Evolutionary conservation across 2,113 vertebrate genomes (phyloP).

Genomic region (Lycocorax pyrrhopterus): DNA sequence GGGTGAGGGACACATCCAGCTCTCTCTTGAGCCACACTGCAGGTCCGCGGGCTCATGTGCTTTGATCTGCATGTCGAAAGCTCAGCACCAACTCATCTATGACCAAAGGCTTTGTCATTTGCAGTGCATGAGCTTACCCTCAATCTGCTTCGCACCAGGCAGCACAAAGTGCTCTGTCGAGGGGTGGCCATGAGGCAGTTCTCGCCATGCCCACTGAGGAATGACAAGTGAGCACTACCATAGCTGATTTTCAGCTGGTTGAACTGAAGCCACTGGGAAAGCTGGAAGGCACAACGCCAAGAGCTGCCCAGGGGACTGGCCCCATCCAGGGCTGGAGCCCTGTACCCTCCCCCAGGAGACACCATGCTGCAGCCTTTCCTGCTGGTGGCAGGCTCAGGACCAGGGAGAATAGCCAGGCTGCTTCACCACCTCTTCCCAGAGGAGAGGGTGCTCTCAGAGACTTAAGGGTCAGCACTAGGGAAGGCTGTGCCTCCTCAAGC

Average conservation of each 20-base stretch:
- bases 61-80: neutral
- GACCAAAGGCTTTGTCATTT: neutral
- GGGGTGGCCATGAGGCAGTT: neutral
- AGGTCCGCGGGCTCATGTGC: neutral
- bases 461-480: neutral
- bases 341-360: neutral
- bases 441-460: neutral
- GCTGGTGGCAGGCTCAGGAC: neutral
- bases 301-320: neutral
- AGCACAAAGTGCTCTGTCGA: neutral
- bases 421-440: neutral
- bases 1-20: neutral
- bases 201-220: neutral
- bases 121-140: neutral
- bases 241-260: neutral
- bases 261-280: neutral
- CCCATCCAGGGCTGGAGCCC: neutral
- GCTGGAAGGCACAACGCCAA: neutral
- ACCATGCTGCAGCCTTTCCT: neutral
- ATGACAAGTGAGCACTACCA: neutral
- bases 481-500: slow-evolving; percentile 46
- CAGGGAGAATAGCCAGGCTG: neutral
- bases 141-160: neutral
- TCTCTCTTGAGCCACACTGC: neutral
- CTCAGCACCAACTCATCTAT: neutral